Evolutionary conservation across 2,113 vertebrate species (phyloP).

Genomic region (Chaetodon auriga): DNA sequence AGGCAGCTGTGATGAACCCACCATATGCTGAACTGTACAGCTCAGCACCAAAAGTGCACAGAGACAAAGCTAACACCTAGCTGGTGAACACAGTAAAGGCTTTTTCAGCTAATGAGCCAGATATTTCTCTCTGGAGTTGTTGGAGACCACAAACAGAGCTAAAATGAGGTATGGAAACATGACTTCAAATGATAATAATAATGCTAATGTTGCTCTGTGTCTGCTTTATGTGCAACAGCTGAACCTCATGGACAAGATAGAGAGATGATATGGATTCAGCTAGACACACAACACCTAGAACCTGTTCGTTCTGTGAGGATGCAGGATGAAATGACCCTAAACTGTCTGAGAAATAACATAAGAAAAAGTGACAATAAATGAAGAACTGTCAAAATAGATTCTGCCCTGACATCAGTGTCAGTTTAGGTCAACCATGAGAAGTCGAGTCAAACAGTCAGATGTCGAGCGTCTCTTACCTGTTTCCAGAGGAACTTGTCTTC

Average conservation of each 20-base stretch:
- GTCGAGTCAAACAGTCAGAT: not conserved
- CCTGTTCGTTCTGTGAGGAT: too few relatives aligned
- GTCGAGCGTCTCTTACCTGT: constrained; percentile 85
- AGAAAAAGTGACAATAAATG: not conserved
- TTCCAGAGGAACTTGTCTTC: constrained; percentile 93
- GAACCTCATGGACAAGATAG: too few relatives aligned
- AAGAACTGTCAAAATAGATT: constrained; percentile 3
- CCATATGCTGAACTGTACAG: not conserved
- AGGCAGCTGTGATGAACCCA: too few relatives aligned
- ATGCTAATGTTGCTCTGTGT: not conserved
- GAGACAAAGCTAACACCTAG: not conserved
- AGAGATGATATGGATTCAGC: too few relatives aligned
- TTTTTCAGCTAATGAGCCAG: not conserved
- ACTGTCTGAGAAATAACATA: too few relatives aligned
- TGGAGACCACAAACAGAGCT: not conserved
- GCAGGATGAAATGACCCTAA: too few relatives aligned
- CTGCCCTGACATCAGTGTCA: not conserved
- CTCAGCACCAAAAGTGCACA: not conserved
- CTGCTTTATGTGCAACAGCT: not conserved
- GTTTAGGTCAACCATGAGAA: not conserved
- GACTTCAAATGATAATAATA: not conserved
- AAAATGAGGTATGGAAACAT: not conserved
- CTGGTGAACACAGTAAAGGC: not conserved
- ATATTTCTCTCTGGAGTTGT: not conserved
- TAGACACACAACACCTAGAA: too few relatives aligned